Conservation (phyloP, 1,140 invertebrate species). For the Ladona fulva region DNA sequence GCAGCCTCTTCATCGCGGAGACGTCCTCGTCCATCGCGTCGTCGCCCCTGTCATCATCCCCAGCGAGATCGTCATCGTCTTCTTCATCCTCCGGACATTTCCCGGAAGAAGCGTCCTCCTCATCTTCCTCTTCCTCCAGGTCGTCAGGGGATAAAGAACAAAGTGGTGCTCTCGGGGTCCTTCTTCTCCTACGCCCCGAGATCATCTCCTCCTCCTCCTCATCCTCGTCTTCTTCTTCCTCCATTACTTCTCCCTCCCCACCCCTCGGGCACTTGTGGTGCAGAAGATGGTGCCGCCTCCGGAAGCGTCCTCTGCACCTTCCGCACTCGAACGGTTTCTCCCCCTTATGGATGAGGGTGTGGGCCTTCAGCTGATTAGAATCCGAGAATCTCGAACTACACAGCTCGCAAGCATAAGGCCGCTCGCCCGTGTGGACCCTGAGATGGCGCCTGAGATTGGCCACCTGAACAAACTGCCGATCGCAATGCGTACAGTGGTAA, state of each 20-base stretch:
- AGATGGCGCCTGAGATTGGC: conserved; percentile 88
- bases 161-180: not conserved
- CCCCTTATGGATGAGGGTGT: conserved; percentile 78
- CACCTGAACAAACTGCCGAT: conserved; percentile 86
- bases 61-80: conserved; percentile 23
- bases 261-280: conserved; percentile 69
- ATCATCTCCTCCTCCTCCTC: conserved; percentile 31
- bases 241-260: conserved; percentile 21
- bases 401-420: conserved; percentile 83
- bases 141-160: not conserved
- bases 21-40: conserved; percentile 29
- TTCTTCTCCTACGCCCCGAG: conserved; percentile 24
- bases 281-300: conserved; percentile 71
- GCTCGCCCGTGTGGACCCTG: conserved; percentile 90
- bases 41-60: conserved; percentile 31
- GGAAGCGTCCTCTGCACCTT: conserved; percentile 63
- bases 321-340: conserved; percentile 80
- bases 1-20: conserved; percentile 25
- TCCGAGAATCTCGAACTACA: conserved; percentile 88
- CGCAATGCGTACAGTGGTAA: conserved; percentile 84
- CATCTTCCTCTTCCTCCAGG: conserved; percentile 21
- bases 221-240: conserved; percentile 31
- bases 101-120: conserved; percentile 17
- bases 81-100: conserved; percentile 22
- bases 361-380: conserved; percentile 87